phyloP scores from a whole-genome alignment of 2,888 invertebrate species.

The Zelleria hepariella region DNA sequence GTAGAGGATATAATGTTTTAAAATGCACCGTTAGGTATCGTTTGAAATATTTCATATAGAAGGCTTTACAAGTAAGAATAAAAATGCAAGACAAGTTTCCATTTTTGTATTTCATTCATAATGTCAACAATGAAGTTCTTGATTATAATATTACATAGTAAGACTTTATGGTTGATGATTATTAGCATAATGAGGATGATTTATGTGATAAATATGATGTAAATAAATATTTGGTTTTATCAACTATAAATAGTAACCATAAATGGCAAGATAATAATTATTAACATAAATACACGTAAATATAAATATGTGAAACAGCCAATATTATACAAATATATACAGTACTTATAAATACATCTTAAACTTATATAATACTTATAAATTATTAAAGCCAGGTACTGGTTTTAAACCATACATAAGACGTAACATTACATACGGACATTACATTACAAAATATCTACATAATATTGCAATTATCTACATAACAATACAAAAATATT shows the following conservation, averaged over 20 bases:
- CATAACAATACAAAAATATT: constrained; percentile 12
- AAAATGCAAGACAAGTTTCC: neutral
- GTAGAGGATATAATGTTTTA: too few species aligned
- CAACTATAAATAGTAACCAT: constrained; percentile 2
- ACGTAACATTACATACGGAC: constrained; percentile 10
- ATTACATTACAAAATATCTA: constrained; percentile 19
- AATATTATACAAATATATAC: constrained; percentile 13
- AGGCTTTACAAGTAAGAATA: too few species aligned
- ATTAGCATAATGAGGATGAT: constrained; percentile 6
- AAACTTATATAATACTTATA: constrained; percentile 34
- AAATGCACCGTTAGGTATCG: too few species aligned
- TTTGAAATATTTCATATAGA: too few species aligned
- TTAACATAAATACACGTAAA: constrained; percentile 10
- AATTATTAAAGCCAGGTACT: constrained; percentile 61
- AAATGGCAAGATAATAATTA: constrained; percentile 10
- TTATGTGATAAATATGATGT: constrained; percentile 8
- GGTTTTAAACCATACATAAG: constrained; percentile 25
- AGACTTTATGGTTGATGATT: neutral
- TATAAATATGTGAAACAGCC: constrained; percentile 6
- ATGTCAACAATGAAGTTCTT: neutral
- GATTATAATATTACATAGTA: neutral
- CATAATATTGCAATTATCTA: constrained; percentile 20
- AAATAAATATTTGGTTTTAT: neutral
- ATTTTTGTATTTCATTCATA: neutral
- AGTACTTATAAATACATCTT: constrained; percentile 18